These are phyloP conservation scores for Amia ocellicauda DNA, from an alignment of 2,113 vertebrate genomes.

Conservation along the genomic window DNA sequence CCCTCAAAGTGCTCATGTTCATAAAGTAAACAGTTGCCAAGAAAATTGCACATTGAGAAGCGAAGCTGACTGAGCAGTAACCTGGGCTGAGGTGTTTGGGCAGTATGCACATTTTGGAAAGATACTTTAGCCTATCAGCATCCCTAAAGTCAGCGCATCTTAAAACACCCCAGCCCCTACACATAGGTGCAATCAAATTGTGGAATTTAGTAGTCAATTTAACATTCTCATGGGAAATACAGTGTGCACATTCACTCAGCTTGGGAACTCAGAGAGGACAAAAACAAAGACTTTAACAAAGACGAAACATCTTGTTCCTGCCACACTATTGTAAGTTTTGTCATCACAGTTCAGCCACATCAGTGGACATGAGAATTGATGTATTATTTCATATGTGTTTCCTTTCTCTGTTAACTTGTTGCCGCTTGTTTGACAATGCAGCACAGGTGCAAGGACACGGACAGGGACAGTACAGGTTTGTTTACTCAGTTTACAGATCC, in stretches of 20 bases:
- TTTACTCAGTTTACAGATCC: no score
- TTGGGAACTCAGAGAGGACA: conserved; percentile 29
- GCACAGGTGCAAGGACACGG: no score
- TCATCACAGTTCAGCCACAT: no score
- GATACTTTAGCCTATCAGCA: not conserved
- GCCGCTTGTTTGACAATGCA: not conserved
- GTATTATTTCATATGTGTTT: no score
- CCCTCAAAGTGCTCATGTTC: not conserved
- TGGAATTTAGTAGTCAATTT: not conserved
- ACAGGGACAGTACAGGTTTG: no score
- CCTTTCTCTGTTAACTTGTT: not conserved
- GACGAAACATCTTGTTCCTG: no score
- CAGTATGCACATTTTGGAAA: not conserved
- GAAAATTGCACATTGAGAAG: not conserved
- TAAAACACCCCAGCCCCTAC: not conserved
- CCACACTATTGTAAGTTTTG: no score
- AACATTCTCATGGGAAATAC: not conserved
- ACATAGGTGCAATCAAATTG: not conserved
- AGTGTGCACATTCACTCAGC: conserved; percentile 36
- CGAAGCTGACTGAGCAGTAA: conserved; percentile 1
- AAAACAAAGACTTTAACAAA: conserved; percentile 14
- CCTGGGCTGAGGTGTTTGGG: not conserved
- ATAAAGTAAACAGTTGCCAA: not conserved
- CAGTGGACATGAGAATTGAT: no score
- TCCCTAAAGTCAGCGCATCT: not conserved